phyloP scores from a whole-genome alignment of 1,140 invertebrate genomes.

The Hyles vespertilio region DNA sequence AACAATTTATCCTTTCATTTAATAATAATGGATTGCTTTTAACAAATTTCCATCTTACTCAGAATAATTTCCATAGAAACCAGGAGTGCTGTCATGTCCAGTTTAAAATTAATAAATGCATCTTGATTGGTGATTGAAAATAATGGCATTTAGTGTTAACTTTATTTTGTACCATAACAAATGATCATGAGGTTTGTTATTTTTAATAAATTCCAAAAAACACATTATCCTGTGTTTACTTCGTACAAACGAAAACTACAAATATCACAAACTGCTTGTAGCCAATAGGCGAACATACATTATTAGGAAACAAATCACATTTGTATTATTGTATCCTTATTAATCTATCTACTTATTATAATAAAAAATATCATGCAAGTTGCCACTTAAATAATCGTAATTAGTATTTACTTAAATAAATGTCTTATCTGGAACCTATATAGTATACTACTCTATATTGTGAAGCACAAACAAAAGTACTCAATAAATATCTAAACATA shows the following conservation, averaged over 20 bases:
- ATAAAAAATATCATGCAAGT: constrained; percentile 1
- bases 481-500: constrained; percentile 8
- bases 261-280: constrained; percentile 14
- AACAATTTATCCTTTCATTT: not conserved
- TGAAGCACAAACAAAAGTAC: constrained; percentile 1
- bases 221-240: not conserved
- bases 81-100: constrained; percentile 49
- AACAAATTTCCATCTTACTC: no score
- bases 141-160: constrained; percentile 18
- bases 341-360: not conserved
- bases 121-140: constrained; percentile 23
- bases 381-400: not conserved
- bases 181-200: not conserved
- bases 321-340: not conserved
- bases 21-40: no score
- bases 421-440: constrained; percentile 5
- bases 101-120: constrained; percentile 58
- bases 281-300: constrained; percentile 1
- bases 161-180: constrained; percentile 2
- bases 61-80: constrained; percentile 7
- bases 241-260: constrained; percentile 2
- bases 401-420: constrained; percentile 4
- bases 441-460: constrained; percentile 2
- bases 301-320: constrained; percentile 10
- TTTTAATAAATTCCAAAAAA: not conserved